Evolutionary conservation across 2,113 vertebrate genomes (phyloP).

Genomic region (Cryptotis parvus): DNA sequence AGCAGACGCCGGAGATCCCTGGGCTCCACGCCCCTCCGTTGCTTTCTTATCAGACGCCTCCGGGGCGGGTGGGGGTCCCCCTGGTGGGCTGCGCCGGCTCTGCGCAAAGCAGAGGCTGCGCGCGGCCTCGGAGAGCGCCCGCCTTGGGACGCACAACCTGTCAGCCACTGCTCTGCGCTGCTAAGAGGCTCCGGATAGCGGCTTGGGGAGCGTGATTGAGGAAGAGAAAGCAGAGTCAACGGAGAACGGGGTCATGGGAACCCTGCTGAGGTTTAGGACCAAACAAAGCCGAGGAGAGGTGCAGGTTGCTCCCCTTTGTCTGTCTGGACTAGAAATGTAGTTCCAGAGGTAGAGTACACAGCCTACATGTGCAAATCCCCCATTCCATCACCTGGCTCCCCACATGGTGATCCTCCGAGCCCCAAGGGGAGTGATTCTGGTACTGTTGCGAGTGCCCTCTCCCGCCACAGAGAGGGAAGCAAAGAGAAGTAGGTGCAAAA

Average conservation of each 20-base stretch:
- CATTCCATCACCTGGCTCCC: too few relatives aligned
- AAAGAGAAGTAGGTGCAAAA: neutral
- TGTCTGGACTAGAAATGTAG: too few relatives aligned
- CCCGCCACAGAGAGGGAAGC: neutral
- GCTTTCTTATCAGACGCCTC: conserved; percentile 18
- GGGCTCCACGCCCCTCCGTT: conserved; percentile 39
- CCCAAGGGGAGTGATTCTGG: too few relatives aligned
- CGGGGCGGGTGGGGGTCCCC: conserved; percentile 73
- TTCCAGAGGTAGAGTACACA: too few relatives aligned
- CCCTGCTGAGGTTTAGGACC: neutral
- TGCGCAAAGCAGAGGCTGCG: conserved; percentile 7
- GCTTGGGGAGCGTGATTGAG: neutral
- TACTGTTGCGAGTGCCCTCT: too few relatives aligned
- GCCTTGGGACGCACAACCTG: too few relatives aligned
- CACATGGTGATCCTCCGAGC: too few relatives aligned
- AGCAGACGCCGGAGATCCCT: conserved; percentile 5
- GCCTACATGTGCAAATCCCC: too few relatives aligned
- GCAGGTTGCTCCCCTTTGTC: neutral
- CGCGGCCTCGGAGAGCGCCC: too few relatives aligned
- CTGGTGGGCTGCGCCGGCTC: conserved; percentile 73
- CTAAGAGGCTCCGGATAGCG: neutral
- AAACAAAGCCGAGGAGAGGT: neutral
- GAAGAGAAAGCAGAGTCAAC: too few relatives aligned
- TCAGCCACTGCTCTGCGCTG: accelerated
- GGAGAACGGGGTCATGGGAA: neutral